Evolutionary conservation across 1,140 invertebrate genomes (phyloP), one percentile per base, ranked within the genome.

Genomic region (Bombus impatiens): DNA sequence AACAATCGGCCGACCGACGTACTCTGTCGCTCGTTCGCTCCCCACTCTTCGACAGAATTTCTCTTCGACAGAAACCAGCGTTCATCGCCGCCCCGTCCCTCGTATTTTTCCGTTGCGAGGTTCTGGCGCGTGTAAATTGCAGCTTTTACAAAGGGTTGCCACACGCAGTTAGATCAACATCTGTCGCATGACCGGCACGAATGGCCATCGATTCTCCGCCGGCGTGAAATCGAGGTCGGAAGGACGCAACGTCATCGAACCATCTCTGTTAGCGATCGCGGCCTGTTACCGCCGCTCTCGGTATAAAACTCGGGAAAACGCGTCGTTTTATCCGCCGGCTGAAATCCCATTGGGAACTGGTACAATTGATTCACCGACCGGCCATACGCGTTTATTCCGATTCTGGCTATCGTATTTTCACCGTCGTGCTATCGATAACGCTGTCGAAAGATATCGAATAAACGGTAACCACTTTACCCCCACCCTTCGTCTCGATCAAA

Each of bases 121-220:
- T 79, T 53, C 47, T 57, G 88, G 72, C 84, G 81, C 78, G 88
- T 83, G 86, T 76, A 86, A 86, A 90, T 90, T 86, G 65, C 75
- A 87, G 86, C 88, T 80, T 89, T 86, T 80, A 89, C 88, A 89
- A 90, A 90, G 88, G 82, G 68, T 76, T 82, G 72, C 70, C 85
- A 68, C 78, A 74, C 82, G 77, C 86, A 87, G 81, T 87, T 79
- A 78, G 89, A 88, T 86, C 87, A 81, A 90, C 89, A 90, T 90
- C 89, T 90, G 89, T 90, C 89, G 84, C 86, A 72, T 12, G 78
- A 12, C 53, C 86, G 75, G 47, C 62, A 37, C 87, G 70, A 86
- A 88, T 57, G 42, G 47, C 67, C 59, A 82, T 90, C 86, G 87
- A 88, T 90, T 86, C 88, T 65, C 71, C 22, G 80, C 3, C 72